Evolutionary conservation across 2,113 vertebrate species (phyloP), one percentile per base, ranked within the genome.

Genomic region (Thinocorus orbignyianus): DNA sequence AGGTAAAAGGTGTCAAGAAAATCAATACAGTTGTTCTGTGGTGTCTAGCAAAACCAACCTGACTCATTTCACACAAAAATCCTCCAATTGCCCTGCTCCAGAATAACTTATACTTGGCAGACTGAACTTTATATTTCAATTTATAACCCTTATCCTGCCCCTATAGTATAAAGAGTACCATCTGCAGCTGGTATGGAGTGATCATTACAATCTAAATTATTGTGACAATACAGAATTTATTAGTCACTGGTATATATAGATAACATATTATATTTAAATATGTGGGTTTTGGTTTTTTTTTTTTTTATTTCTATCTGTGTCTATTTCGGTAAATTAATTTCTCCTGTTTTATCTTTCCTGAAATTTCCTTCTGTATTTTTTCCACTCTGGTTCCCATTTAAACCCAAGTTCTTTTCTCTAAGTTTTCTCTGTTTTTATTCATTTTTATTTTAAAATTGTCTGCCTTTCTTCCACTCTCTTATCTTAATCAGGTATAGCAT

Each of bases 1-100:
- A 86, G 23, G 54, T 86, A 87, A 86, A 87, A 77, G 19, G 9
- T 73, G 62, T 73, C 54, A 42, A 57, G 90, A 78, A 96, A 94
- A 93, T 92, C 46, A 64, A 77, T 77, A 79, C 16, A 71, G 2
- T 26, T 74, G 17, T 62, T 76, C 37, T 88, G 10, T 9, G 1
- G 13, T 35, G 79, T 20, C 26, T 69, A 88, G 65, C 33, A 93
- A 96, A 95, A 69, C 17, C 33, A 86, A 7, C 18, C 35, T 69
- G 49, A 60, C 10, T 49, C 4, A 61, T 88, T 93, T 91, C 2
- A 74, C 20, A 54, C 6, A 92, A 84, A 88, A 81, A 52, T 55
- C 42, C 23, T 84, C 42, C 33, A 86, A 28, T 9, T 73, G 6
- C 13, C 20, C 26, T 62, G n/a, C 28, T 70, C 37, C 33, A 76